phyloP scores from a whole-genome alignment of 2,113 vertebrate species.

The Marmota flaviventris region DNA sequence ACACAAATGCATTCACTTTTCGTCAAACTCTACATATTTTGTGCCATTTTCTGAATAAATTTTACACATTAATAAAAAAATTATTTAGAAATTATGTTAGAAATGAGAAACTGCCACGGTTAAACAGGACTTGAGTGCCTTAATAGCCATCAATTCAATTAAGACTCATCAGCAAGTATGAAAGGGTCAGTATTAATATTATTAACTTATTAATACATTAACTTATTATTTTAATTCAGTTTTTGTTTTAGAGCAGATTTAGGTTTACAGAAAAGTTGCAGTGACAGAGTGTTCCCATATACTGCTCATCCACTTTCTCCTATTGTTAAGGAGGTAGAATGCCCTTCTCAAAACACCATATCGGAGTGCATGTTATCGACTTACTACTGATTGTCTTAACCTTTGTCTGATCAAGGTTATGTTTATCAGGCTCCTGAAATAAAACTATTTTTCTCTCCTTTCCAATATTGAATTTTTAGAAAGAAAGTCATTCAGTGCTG shows the following conservation, averaged over 20 bases:
- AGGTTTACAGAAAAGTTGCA: constrained; percentile 11
- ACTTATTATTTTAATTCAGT: background rate
- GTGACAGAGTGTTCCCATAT: background rate
- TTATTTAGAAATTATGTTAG: constrained; percentile 52
- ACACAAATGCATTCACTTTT: background rate
- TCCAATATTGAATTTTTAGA: background rate
- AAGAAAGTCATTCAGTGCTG: constrained; percentile 33
- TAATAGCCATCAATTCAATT: background rate
- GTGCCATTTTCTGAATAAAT: background rate
- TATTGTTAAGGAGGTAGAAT: constrained; percentile 28
- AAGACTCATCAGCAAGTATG: background rate
- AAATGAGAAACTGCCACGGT: constrained; percentile 16
- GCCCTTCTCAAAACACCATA: background rate
- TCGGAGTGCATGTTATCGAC: background rate
- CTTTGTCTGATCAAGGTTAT: background rate
- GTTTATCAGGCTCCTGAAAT: background rate
- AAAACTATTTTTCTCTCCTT: background rate
- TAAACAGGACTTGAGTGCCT: background rate
- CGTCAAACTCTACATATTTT: constrained; percentile 47
- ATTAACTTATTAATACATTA: constrained; percentile 41
- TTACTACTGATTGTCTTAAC: background rate
- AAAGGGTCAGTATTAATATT: constrained; percentile 27
- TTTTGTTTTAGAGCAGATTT: constrained; percentile 42
- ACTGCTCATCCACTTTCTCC: background rate
- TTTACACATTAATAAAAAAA: constrained; percentile 9